These are phyloP conservation scores for Cyclophora albipunctata DNA, from an alignment of 2,888 invertebrate genomes.

Conservation along the genomic window DNA sequence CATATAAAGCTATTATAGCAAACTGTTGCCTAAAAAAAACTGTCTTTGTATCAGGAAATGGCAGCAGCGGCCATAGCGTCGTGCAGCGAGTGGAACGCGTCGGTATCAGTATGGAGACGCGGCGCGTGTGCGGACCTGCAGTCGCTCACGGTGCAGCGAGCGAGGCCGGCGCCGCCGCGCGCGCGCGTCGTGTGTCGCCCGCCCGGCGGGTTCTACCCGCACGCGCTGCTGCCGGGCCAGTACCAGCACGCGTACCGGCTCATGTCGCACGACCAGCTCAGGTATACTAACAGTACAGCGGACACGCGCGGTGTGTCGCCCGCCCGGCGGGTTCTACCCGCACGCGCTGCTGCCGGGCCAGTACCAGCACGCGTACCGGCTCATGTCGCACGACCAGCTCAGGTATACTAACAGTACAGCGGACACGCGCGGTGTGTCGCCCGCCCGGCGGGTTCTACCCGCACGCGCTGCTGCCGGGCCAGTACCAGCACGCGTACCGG, in stretches of 20 bases:
- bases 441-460: slow-evolving; percentile 10
- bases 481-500: no score
- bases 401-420: slow-evolving; percentile 27
- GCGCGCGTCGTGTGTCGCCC: slow-evolving; percentile 8
- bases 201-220: slow-evolving; percentile 9
- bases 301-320: slow-evolving; percentile 15
- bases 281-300: neutral
- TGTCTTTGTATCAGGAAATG: slow-evolving; percentile 70
- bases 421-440: slow-evolving; percentile 39
- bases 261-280: neutral
- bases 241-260: no score
- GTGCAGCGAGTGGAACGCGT: slow-evolving; percentile 91
- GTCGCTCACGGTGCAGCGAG: slow-evolving; percentile 87
- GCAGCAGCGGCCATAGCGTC: slow-evolving; percentile 89
- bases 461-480: slow-evolving; percentile 8
- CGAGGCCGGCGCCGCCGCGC: slow-evolving; percentile 28
- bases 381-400: slow-evolving; percentile 28
- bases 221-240: slow-evolving; percentile 8
- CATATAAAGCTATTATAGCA: no score
- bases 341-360: slow-evolving; percentile 97
- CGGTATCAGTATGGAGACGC: slow-evolving; percentile 84
- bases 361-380: slow-evolving; percentile 87
- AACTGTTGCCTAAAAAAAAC: no score
- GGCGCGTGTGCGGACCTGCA: slow-evolving; percentile 94
- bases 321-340: slow-evolving; percentile 83